Base-by-base conservation (phyloP, 2,113 vertebrate genomes). In the Progne subis region DNA sequence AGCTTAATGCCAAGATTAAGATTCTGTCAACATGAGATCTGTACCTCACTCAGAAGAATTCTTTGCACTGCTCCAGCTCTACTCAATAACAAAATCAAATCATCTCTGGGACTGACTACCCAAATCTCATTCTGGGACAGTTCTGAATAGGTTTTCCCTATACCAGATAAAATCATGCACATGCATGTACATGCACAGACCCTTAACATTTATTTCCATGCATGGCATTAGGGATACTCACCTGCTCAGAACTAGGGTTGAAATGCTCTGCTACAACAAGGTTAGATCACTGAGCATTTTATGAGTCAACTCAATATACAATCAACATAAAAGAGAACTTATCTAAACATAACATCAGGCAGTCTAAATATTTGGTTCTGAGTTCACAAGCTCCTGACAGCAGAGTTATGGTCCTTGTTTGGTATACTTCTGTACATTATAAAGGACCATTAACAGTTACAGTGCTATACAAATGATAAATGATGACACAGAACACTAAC, bases 381-480 rank as follows among this genome's bases (percentile, higher is more conserved):
- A 91, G 55, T 69, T 90, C 56, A 26, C 59, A 67, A 86, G 75
- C 72, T 77, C 17, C 39, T 64, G 60, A 80, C 59, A 76, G 57
- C 21, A 71, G 61, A 90, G 71, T 91, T 90, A 90, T 55, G 41
- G 34, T 55, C 50, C 56, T 78, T 90, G 59, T 74, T 92, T 88
- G 78, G 43, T 55, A 25, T 47, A 86, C 16, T 93, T 86, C 52
- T 90, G 79, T 63, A 71, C 41, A 23, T 94, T 86, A 81, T 83
- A 78, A 93, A 78, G 68, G 44, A 60, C 75, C 47, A 81, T 81
- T 67, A 95, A 67, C 71, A 83, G 88, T 43, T 93, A 77, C 56
- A 90, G 56, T 46, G 82, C 76, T 83, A 64, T 92, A 81, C 52
- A 93, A 83, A 60, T 90, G 87, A 96, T 32, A 89, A 92, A 95